A percentile compares a stretch with the other conserved stretches of the same genome.
Conservation (phyloP, 1,140 invertebrate species). For the Drosophila rhopaloa region DNA sequence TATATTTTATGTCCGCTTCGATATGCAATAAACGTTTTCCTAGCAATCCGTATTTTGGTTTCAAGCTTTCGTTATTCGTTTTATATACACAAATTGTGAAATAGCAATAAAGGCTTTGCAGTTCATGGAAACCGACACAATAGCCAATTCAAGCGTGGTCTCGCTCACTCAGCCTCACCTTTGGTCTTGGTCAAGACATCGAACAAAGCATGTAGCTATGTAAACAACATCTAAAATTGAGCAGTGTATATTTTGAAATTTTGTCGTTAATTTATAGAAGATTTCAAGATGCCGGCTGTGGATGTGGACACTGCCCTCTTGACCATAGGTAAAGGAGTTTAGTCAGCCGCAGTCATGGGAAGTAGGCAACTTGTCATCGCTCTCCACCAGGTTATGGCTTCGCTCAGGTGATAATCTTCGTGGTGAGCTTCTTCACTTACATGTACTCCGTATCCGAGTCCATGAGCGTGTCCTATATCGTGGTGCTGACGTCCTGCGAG, state of each 20-base stretch:
- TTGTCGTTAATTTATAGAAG: not conserved
- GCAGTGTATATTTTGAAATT: not conserved
- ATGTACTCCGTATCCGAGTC: constrained; percentile 7
- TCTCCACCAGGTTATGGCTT: constrained; percentile 23
- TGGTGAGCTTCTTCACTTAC: not conserved
- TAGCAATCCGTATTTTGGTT: constrained; percentile 3
- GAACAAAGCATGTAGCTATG: constrained; percentile 40
- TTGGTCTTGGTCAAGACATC: not conserved
- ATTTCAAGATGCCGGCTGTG: constrained; percentile 6
- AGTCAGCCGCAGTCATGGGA: too few relatives aligned
- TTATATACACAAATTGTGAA: too few relatives aligned
- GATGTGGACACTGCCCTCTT: constrained; percentile 28
- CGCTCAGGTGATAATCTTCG: constrained; percentile 13
- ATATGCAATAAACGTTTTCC: too few relatives aligned
- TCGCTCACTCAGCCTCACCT: too few relatives aligned
- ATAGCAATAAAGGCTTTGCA: too few relatives aligned
- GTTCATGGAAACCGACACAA: too few relatives aligned
- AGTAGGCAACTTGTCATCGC: not conserved
- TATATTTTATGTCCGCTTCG: too few relatives aligned
- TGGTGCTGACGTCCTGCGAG: constrained; percentile 22
- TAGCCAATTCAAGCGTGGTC: too few relatives aligned
- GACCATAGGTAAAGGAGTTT: constrained; percentile 23
- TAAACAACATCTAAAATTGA: constrained; percentile 5
- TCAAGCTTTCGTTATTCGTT: too few relatives aligned
- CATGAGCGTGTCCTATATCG: constrained; percentile 12